Percentiles rank a stretch among this genome's conserved stretches.
Conservation (phyloP, 2,797 vertebrate genomes). For the Sebastiscus tertius region DNA sequence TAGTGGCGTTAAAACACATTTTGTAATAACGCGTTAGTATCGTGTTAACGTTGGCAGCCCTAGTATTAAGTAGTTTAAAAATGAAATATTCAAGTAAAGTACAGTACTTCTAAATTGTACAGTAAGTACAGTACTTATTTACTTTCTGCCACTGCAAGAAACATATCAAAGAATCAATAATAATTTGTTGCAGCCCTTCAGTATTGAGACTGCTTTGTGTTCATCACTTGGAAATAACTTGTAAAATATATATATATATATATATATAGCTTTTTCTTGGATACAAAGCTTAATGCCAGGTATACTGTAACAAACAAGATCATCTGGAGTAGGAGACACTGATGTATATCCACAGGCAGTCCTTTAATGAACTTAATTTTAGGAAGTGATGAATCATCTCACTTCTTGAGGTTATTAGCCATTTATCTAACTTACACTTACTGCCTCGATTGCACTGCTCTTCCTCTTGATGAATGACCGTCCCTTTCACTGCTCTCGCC, state of each 20-base stretch:
- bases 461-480: slow-evolving; percentile 66
- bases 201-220: background rate
- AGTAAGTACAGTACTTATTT: background rate
- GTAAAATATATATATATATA: background rate
- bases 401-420: slow-evolving; percentile 66
- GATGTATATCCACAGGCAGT: slow-evolving; percentile 57
- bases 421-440: slow-evolving; percentile 70
- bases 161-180: background rate
- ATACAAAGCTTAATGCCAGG: background rate
- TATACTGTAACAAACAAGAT: slow-evolving; percentile 36
- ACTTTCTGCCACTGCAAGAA: background rate
- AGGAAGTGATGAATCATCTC: slow-evolving; percentile 75
- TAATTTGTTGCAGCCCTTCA: background rate
- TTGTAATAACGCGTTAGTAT: too few relatives aligned
- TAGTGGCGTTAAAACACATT: too few relatives aligned
- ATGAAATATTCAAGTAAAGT: background rate
- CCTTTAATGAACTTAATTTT: slow-evolving; percentile 72
- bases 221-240: background rate
- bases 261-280: background rate
- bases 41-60: too few relatives aligned
- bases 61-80: background rate
- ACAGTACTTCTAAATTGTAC: background rate
- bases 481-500: slow-evolving; percentile 20
- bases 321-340: slow-evolving; percentile 48
- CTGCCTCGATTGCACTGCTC: slow-evolving; percentile 33